A percentile compares a stretch with the other conserved stretches of the same genome.
These are phyloP conservation scores for Drosophila nebulosa DNA, from an alignment of 1,140 invertebrate genomes.

Conservation along the genomic window DNA sequence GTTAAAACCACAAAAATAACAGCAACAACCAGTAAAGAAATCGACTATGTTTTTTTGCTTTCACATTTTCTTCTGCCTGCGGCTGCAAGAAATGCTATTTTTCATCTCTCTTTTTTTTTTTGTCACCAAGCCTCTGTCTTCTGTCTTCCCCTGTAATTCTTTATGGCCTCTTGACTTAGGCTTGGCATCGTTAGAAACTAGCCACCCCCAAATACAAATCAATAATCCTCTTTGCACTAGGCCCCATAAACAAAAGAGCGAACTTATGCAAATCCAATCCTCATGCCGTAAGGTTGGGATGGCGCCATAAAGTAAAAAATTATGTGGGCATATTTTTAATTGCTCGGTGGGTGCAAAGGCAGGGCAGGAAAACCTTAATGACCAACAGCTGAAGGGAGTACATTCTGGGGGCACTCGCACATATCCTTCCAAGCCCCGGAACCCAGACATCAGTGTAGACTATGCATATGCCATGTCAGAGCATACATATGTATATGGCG, in stretches of 20 bases:
- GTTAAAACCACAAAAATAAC: conserved; percentile 38
- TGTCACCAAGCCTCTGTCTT: conserved; percentile 3
- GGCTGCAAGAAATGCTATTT: conserved; percentile 40
- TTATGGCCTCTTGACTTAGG: conserved; percentile 14
- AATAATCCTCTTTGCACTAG: conserved; percentile 67
- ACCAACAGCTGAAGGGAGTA: conserved; percentile 7
- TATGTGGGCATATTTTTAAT: conserved; percentile 64
- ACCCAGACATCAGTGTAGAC: conserved; percentile 14
- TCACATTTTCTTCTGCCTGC: conserved; percentile 53
- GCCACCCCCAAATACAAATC: conserved; percentile 47
- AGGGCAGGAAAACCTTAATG: conserved; percentile 46
- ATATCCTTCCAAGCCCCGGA: conserved; percentile 6
- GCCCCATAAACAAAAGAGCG: conserved; percentile 36
- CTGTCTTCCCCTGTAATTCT: conserved; percentile 1
- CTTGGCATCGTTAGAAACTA: conserved; percentile 23
- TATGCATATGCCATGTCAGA: conserved; percentile 27
- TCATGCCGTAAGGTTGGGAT: neutral
- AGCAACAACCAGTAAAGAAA: conserved; percentile 3
- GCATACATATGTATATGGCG: conserved; percentile 16
- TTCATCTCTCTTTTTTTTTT: conserved; percentile 11
- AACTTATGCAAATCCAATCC: conserved; percentile 47
- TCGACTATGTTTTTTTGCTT: conserved; percentile 29
- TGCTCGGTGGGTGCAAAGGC: conserved; percentile 35
- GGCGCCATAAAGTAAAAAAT: conserved; percentile 25
- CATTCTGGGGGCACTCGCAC: too few species aligned